Percentiles rank a stretch among this genome's conserved stretches.
Evolutionary conservation across 2,113 vertebrate genomes (phyloP).

Genomic region (Lophotis ruficrista): DNA sequence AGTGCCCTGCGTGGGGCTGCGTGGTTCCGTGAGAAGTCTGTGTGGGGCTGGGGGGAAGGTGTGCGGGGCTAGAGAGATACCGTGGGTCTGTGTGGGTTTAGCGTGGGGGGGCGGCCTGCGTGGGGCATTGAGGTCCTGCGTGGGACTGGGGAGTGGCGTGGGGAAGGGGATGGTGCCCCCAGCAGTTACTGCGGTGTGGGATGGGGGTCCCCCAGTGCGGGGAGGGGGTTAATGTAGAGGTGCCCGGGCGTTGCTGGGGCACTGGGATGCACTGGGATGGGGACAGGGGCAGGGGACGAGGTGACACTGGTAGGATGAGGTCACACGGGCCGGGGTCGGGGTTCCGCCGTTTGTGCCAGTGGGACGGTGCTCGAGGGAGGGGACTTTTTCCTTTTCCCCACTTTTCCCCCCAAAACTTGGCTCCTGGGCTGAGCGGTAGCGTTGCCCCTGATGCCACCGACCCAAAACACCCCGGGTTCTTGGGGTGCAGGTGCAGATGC

Average conservation of each 20-base stretch:
- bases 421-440: background rate
- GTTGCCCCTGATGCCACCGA: too few species aligned
- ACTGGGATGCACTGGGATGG: background rate
- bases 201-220: background rate
- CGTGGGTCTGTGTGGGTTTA: background rate
- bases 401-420: background rate
- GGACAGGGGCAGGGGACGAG: too few species aligned
- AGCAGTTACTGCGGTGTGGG: rapidly evolving
- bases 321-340: rapidly evolving
- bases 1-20: background rate
- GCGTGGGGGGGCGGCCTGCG: background rate
- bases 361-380: background rate
- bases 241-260: background rate
- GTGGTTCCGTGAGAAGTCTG: background rate
- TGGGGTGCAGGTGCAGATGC: too few species aligned
- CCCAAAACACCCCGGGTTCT: too few species aligned
- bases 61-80: too few species aligned
- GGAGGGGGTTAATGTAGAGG: background rate
- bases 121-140: background rate
- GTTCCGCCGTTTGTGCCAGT: background rate
- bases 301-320: background rate
- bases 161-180: background rate
- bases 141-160: background rate
- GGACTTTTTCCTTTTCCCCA: background rate
- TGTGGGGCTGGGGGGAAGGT: background rate